Conservation (phyloP, 1,140 invertebrate genomes). For the Luehdorfia chinensis region DNA sequence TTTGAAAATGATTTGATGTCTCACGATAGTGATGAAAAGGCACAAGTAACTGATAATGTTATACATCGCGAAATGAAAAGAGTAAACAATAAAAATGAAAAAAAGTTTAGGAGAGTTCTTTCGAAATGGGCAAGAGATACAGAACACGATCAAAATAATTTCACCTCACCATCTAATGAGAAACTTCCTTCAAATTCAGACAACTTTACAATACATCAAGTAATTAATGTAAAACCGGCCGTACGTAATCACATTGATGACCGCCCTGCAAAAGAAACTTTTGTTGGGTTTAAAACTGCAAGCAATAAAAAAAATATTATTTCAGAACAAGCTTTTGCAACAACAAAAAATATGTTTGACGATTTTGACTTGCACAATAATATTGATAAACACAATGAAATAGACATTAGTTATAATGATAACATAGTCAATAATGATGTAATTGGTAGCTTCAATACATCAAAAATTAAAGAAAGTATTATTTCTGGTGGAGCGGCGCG, state of each 20-base stretch:
- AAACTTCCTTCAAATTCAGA: too few species aligned
- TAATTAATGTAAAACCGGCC: background rate
- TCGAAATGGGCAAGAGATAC: too few species aligned
- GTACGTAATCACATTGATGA: too few species aligned
- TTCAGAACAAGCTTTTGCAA: slow-evolving; percentile 39
- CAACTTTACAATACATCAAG: too few species aligned
- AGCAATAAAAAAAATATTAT: slow-evolving; percentile 39
- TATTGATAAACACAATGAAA: background rate
- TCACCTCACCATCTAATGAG: too few species aligned
- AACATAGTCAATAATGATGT: too few species aligned
- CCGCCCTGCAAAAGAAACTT: slow-evolving; percentile 15
- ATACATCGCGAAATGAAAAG: background rate
- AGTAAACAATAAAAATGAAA: slow-evolving; percentile 1
- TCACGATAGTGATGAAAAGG: background rate
- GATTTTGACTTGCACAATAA: slow-evolving; percentile 19
- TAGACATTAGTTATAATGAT: too few species aligned
- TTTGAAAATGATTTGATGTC: slow-evolving; percentile 39
- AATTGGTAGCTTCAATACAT: too few species aligned
- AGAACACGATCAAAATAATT: too few species aligned
- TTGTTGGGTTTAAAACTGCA: slow-evolving; percentile 37
- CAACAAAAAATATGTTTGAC: slow-evolving; percentile 35
- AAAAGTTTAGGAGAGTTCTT: too few species aligned
- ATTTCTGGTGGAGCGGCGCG: too few species aligned
- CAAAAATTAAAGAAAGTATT: too few species aligned
- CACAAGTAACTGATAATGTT: background rate